These are phyloP conservation scores for Neolamprologus tretocephalus DNA, from an alignment of 2,113 vertebrate species.

Conservation along the genomic window DNA sequence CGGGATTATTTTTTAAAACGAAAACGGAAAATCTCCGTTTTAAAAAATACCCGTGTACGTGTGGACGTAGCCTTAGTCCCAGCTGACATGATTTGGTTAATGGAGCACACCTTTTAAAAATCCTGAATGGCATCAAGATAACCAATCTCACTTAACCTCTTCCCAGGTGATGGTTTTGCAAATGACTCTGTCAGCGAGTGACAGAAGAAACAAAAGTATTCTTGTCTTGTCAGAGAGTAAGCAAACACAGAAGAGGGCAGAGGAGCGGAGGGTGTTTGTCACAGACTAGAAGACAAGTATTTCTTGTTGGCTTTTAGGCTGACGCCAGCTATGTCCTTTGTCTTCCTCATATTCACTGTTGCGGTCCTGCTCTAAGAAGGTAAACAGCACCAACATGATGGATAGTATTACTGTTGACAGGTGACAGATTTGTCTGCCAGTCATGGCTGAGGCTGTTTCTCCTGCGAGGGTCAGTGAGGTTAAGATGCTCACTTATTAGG, in stretches of 20 bases:
- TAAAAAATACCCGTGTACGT: too few relatives aligned
- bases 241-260: background rate
- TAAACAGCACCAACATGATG: background rate
- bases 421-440: background rate
- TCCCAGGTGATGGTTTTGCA: background rate
- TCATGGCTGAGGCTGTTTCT: background rate
- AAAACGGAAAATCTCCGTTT: fast-evolving
- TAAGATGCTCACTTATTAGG: background rate
- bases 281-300: background rate
- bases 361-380: background rate
- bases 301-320: background rate
- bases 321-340: background rate
- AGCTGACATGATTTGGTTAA: background rate
- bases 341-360: background rate
- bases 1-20: too few relatives aligned
- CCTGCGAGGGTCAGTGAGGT: background rate
- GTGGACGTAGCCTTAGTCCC: background rate
- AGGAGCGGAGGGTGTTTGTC: background rate
- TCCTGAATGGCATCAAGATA: background rate
- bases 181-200: background rate
- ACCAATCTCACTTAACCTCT: background rate
- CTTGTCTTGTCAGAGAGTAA: background rate
- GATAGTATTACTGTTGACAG: background rate
- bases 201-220: background rate
- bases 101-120: background rate